Conservation (phyloP, 2,888 invertebrate genomes). For the Drosophila trichaetosa region DNA sequence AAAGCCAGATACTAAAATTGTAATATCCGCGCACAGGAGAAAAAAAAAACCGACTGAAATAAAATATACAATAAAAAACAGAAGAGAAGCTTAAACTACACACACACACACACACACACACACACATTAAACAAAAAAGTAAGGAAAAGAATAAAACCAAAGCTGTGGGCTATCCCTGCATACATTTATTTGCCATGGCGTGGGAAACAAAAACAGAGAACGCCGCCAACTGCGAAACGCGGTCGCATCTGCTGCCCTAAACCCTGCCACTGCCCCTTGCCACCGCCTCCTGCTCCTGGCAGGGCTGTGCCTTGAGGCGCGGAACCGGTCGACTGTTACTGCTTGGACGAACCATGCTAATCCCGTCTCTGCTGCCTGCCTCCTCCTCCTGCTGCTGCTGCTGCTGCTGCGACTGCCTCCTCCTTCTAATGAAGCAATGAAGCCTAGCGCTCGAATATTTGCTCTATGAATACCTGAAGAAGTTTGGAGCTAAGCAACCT, state of each 20-base stretch:
- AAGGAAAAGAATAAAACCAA: constrained; percentile 55
- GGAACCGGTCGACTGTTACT: constrained; percentile 59
- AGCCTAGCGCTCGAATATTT: constrained; percentile 55
- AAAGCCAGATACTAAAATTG: constrained; percentile 77
- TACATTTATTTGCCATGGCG: constrained; percentile 69
- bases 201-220: constrained; percentile 68
- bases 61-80: constrained; percentile 33
- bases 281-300: constrained; percentile 17
- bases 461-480: constrained; percentile 48
- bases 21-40: constrained; percentile 75
- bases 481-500: constrained; percentile 27
- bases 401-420: constrained; percentile 24
- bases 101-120: constrained; percentile 3
- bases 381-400: constrained; percentile 42
- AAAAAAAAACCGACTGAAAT: constrained; percentile 14
- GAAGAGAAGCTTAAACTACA: constrained; percentile 29
- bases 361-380: constrained; percentile 35
- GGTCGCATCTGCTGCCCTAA: constrained; percentile 41
- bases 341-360: constrained; percentile 51
- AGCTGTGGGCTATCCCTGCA: constrained; percentile 72
- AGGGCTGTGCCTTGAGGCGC: constrained; percentile 39
- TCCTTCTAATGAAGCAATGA: constrained; percentile 72
- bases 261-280: neutral
- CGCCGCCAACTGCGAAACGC: constrained; percentile 47
- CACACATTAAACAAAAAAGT: neutral